A percentile compares a stretch with the other conserved stretches of the same genome.
Evolutionary conservation across 2,113 vertebrate species (phyloP).

Genomic region (Passer montanus): DNA sequence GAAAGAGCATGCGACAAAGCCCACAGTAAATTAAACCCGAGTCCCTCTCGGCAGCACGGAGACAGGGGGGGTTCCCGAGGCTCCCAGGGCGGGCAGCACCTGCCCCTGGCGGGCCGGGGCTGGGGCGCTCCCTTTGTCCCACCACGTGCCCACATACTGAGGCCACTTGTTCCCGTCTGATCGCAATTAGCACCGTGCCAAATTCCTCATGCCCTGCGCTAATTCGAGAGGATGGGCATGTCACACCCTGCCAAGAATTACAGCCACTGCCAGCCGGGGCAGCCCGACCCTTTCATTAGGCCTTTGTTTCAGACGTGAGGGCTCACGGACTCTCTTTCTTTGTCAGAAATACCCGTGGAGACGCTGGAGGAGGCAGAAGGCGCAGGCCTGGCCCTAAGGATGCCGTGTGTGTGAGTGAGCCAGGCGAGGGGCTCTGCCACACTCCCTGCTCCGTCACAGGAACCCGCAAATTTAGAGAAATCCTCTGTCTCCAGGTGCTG

Average conservation of each 20-base stretch:
- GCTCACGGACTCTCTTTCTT: not conserved
- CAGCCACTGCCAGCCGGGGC: slow-evolving; percentile 3
- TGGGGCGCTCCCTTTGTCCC: slow-evolving; percentile 52
- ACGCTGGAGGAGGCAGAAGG: not conserved
- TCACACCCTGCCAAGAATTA: slow-evolving; percentile 69
- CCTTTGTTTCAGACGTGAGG: slow-evolving; percentile 62
- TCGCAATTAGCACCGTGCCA: slow-evolving; percentile 76
- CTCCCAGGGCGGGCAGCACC: slow-evolving; percentile 17
- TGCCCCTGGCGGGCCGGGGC: not conserved
- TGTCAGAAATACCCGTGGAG: not conserved
- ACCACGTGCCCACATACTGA: slow-evolving; percentile 68
- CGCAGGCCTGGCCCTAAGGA: not conserved
- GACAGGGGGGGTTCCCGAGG: not conserved
- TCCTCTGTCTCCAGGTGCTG: fast-evolving
- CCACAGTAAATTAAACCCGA: not conserved
- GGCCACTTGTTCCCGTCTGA: slow-evolving; percentile 67
- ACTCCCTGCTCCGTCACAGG: fast-evolving
- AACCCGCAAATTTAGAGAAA: not conserved
- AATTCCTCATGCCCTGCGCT: slow-evolving; percentile 62
- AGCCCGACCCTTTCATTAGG: slow-evolving; percentile 48
- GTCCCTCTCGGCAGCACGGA: not conserved
- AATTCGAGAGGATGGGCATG: slow-evolving; percentile 73
- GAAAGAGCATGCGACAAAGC: not conserved
- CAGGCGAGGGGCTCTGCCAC: not conserved
- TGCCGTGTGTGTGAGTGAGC: not conserved